Evolutionary conservation across 1,140 invertebrate genomes (phyloP).

Genomic region (Oryzaephilus surinamensis): DNA sequence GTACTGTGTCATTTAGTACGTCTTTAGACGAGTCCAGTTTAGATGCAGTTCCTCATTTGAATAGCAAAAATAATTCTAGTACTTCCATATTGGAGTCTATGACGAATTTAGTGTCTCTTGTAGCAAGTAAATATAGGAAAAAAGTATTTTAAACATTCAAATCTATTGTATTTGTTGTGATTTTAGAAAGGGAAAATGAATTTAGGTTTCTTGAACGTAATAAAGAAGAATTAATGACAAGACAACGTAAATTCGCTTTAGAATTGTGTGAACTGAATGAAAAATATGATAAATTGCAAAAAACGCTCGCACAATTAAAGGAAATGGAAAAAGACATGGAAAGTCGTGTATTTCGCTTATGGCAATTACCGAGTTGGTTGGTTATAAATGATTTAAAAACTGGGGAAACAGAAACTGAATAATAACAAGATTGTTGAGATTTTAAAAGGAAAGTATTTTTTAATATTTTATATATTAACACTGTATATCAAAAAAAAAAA

Average conservation of each 20-base stretch:
- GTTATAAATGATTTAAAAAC: constrained; percentile 24
- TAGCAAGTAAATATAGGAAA: constrained; percentile 25
- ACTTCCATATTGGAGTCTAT: constrained; percentile 29
- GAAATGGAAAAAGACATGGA: constrained; percentile 30
- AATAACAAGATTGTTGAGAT: background rate
- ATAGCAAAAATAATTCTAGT: constrained; percentile 1
- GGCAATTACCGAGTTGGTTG: constrained; percentile 34
- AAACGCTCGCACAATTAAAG: constrained; percentile 23
- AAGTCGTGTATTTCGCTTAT: constrained; percentile 26
- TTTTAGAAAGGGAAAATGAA: constrained; percentile 33
- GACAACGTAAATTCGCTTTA: constrained; percentile 24
- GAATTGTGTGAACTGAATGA: constrained; percentile 28
- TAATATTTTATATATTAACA: background rate
- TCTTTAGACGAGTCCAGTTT: constrained; percentile 37
- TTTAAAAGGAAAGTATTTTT: too few relatives aligned
- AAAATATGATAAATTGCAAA: constrained; percentile 26
- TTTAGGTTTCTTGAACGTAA: constrained; percentile 24
- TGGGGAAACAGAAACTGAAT: constrained; percentile 9
- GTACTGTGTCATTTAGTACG: constrained; percentile 23
- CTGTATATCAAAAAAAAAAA: background rate
- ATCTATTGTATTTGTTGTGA: background rate
- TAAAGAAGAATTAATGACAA: constrained; percentile 23
- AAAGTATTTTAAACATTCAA: background rate
- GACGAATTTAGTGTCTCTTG: constrained; percentile 24
- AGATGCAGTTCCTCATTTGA: constrained; percentile 24